Percentiles rank a stretch among this genome's conserved stretches.
Evolutionary conservation across 2,888 invertebrate species (phyloP).

Genomic region (Mactromeris polynyma): DNA sequence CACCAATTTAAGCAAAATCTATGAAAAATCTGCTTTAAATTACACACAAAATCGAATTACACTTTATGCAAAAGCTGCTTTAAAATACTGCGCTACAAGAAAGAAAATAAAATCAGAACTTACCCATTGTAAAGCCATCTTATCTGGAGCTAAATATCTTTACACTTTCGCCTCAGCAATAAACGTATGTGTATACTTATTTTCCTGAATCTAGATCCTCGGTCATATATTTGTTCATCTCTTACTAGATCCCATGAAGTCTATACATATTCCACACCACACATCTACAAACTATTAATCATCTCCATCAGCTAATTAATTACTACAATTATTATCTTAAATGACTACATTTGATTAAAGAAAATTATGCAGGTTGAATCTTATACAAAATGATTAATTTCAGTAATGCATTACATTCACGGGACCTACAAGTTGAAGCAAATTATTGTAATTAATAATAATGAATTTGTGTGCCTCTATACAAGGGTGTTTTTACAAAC

Average conservation of each 20-base stretch:
- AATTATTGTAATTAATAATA: no score
- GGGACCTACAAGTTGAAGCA: no score
- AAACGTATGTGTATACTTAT: no score
- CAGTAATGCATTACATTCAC: background rate
- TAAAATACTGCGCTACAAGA: no score
- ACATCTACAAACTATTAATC: background rate
- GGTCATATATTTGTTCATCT: no score
- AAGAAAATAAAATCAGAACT: background rate
- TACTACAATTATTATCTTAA: background rate
- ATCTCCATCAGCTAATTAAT: background rate
- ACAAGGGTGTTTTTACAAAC: no score
- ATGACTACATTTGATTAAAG: background rate
- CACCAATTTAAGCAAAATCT: background rate
- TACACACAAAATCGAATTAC: background rate
- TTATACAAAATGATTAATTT: constrained; percentile 5
- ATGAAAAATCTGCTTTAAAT: background rate
- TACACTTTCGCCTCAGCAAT: background rate
- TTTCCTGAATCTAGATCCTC: no score
- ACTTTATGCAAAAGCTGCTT: no score
- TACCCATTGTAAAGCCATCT: background rate
- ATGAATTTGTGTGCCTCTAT: no score
- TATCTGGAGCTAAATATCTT: background rate
- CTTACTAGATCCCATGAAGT: no score
- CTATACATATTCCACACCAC: background rate
- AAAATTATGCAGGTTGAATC: background rate